phyloP scores from a whole-genome alignment of 2,888 invertebrate species.

The Osmoderma eremita region DNA sequence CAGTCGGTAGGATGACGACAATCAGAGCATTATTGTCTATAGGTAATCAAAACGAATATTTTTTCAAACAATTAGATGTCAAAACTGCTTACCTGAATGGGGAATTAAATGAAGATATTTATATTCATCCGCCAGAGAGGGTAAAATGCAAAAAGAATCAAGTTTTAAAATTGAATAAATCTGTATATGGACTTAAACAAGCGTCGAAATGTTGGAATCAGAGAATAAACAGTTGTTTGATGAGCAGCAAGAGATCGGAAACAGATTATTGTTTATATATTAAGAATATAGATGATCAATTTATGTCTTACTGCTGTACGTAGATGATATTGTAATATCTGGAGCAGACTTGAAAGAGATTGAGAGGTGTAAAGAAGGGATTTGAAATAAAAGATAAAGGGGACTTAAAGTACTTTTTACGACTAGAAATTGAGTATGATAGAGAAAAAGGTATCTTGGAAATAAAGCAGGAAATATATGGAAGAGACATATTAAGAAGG shows the following conservation, averaged over 20 bases:
- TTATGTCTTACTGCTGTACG: not conserved
- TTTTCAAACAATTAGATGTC: not conserved
- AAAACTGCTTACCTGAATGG: not conserved
- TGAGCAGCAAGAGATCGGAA: no score
- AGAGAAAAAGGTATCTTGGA: not conserved
- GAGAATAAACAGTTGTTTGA: no score
- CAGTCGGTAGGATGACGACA: not conserved
- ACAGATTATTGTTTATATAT: not conserved
- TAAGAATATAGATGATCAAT: not conserved
- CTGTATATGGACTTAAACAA: not conserved
- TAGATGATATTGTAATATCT: not conserved
- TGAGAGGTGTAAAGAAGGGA: not conserved
- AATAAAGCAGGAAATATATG: not conserved
- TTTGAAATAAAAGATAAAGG: not conserved
- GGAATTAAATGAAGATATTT: not conserved
- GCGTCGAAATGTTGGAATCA: not conserved
- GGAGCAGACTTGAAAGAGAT: not conserved
- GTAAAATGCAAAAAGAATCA: not conserved
- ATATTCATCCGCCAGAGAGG: not conserved
- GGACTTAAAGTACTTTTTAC: not conserved
- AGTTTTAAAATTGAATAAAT: not conserved
- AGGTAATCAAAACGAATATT: not conserved
- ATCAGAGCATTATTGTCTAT: not conserved
- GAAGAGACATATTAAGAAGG: conserved; percentile 30
- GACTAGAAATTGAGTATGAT: not conserved